Evolutionary conservation across 2,888 invertebrate species (phyloP), one percentile per base, ranked within the genome.

Genomic region (Caenorhabditis doughertyi): DNA sequence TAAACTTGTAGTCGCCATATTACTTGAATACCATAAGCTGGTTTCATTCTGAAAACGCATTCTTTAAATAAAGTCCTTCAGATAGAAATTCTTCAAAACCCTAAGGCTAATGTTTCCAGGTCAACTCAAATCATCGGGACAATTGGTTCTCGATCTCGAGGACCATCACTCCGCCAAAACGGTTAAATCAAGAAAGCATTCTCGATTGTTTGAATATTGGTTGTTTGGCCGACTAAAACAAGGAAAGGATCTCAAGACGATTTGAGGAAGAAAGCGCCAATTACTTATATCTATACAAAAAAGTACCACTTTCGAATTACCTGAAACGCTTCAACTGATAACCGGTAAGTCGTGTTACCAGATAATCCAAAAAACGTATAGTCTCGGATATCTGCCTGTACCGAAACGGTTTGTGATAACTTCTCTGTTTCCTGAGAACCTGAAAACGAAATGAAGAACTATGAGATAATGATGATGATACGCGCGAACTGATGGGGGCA

Each of bases 311-410:
- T 21, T 71, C n/a, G 60, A 29, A 42, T 18, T 18, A 83, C 84
- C 18, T 82, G 64, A 32, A 89, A 89, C 0, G 82, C 83, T 49
- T 89, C 89, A 8, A 88, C 84, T 7, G 87, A 87, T 29, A 84
- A 79, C 2, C 89, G 73, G 56, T 89, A 89, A 16, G 89, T 87
- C 1, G 87, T 88, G 49, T 89, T 89, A 29, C 89, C 89, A 29
- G 76, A 58, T 11, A 87, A 70, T 8, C 71, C 79, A 7, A 74
- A 62, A 55, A 85, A 86, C 3, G 76, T 84, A 56, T 85, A 88
- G 13, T 83, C 81, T 21, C 85, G 77, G 0, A 74, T 29, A 3
- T 65, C 25, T 25, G 64, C 65, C 29, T 70, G 79, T 5, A 87
- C 70, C 49, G 73, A 47, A 8, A 80, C 64, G 0, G 86, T 80